Evolutionary conservation across 2,797 vertebrate genomes (phyloP), one percentile per base, ranked within the genome.

Genomic region (Coccyzus lansbergi): DNA sequence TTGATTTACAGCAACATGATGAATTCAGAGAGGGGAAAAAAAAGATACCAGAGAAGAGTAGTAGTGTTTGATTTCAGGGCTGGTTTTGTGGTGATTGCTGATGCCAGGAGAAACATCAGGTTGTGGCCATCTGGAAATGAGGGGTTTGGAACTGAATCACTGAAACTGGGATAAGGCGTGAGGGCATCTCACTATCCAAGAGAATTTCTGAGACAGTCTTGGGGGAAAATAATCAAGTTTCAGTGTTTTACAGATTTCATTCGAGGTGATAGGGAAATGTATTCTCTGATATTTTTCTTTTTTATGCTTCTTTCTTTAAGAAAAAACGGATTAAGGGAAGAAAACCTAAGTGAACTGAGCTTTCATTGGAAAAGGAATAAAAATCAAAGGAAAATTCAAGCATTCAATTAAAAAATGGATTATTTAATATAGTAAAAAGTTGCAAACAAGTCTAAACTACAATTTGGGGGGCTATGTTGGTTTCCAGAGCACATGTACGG

Each of bases 51-150:
- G 79, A 86, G 84, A 31, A 44, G 76, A 67, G 79, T 38, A 58
- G 76, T 53, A 26, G 21, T 16, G 82, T 85, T 83, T 83, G 89
- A 85, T 94, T 92, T 89, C 76, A 63, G 79, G 53, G 38, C 56
- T 79, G 55, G 42, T 20, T 80, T 89, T 34, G 72, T 4, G 2
- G 69, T 53, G 91, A 88, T 83, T 94, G 83, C 49, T 63, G 77
- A 96, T 86, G 76, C 62, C 58, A 74, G 52, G 68, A 87, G 71
- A 44, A 92, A 64, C 75, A 56, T 51, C 58, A 74, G 29, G 31
- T 40, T 0, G 0, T 46, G 78, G 58, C 26, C 60, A 56, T 21
- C 49, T 56, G 34, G 22, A 75, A 83, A 64, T 3, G 62, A 83
- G 77, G 42, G 11, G 5, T 4, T 92, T 24, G 67, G 83, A 82